phyloP scores from a whole-genome alignment of 2,113 vertebrate genomes.

The Grammomys dolichurus region DNA sequence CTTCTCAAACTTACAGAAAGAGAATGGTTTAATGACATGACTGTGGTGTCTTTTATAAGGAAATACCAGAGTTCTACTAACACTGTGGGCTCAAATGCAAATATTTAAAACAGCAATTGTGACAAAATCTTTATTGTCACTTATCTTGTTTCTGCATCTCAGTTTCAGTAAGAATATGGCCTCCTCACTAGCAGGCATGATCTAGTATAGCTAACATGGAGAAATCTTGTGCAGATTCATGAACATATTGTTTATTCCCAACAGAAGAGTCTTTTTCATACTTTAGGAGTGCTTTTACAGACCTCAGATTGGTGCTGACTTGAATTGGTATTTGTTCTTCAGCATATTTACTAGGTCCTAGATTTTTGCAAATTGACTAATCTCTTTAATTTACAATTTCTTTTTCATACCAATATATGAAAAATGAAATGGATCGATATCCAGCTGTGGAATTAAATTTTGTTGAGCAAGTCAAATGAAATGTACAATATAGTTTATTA shows the following conservation, averaged over 20 bases:
- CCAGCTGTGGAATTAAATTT: not conserved
- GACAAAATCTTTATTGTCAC: conserved; percentile 35
- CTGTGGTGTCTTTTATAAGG: not conserved
- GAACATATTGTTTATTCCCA: too few species aligned
- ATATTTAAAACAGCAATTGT: conserved; percentile 48
- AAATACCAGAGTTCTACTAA: conserved; percentile 19
- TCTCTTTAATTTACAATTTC: not conserved
- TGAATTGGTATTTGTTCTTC: not conserved
- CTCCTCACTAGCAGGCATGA: not conserved
- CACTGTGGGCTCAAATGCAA: not conserved
- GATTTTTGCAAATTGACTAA: conserved; percentile 14
- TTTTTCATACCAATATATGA: not conserved
- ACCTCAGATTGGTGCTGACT: not conserved
- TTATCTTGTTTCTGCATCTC: not conserved
- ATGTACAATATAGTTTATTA: not conserved
- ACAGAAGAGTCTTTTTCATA: not conserved
- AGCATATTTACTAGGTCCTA: not conserved
- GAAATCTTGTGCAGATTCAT: not conserved
- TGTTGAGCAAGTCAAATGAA: not conserved
- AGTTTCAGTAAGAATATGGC: not conserved
- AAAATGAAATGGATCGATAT: not conserved
- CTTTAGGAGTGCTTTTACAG: not conserved
- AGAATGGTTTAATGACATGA: not conserved
- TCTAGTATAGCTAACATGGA: not conserved
- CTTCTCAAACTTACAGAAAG: not conserved